phyloP scores from a whole-genome alignment of 2,888 invertebrate species.

The Microplitis deprimator region DNA sequence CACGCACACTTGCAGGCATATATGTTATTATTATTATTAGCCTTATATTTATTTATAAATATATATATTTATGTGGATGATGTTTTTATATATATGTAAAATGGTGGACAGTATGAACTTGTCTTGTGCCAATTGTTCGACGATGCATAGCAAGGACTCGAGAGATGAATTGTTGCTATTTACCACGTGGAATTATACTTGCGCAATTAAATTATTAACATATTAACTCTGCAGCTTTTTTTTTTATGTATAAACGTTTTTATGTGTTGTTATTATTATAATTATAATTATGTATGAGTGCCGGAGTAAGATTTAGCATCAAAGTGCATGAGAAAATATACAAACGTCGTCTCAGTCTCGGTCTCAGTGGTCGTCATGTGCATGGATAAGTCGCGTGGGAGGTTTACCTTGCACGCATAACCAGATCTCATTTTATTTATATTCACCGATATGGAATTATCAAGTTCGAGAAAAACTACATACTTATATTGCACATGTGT shows the following conservation, averaged over 20 bases:
- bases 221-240: constrained; percentile 32
- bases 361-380: constrained; percentile 32
- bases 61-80: not conserved
- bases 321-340: constrained; percentile 29
- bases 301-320: constrained; percentile 23
- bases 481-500: constrained; percentile 15
- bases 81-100: not conserved
- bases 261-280: constrained; percentile 16
- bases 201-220: constrained; percentile 42
- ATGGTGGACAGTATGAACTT: not conserved
- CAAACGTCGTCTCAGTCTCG: too few relatives aligned
- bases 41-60: too few relatives aligned
- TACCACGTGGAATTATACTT: constrained; percentile 34
- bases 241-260: not conserved
- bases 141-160: constrained; percentile 34
- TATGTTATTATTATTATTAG: too few relatives aligned
- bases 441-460: constrained; percentile 41
- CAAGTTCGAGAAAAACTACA: constrained; percentile 43
- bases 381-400: constrained; percentile 52
- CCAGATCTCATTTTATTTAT: constrained; percentile 50
- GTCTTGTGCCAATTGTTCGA: constrained; percentile 31
- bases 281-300: constrained; percentile 21
- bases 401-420: constrained; percentile 54
- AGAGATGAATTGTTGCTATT: constrained; percentile 37
- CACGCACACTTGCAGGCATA: too few relatives aligned